Percentiles rank a stretch among this genome's conserved stretches.
phyloP scores from a whole-genome alignment of 2,888 invertebrate genomes.

The Sthenelais limicola region DNA sequence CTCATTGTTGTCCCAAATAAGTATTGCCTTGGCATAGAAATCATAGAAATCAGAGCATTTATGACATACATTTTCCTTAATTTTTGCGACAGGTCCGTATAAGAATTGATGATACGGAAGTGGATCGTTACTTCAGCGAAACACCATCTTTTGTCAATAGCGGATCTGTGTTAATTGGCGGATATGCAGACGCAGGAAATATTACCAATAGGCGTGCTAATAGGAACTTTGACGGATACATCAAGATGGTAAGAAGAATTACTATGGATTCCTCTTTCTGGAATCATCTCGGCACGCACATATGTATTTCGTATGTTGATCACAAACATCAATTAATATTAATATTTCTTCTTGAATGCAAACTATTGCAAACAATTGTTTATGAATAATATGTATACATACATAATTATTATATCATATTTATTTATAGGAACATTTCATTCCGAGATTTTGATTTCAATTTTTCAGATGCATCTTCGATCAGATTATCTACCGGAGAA shows the following conservation, averaged over 20 bases:
- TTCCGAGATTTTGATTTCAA: background rate
- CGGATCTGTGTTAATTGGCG: constrained; percentile 62
- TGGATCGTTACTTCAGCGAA: constrained; percentile 44
- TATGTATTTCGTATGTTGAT: background rate
- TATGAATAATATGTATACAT: background rate
- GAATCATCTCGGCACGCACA: background rate
- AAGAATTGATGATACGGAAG: constrained; percentile 57
- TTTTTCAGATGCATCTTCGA: constrained; percentile 42
- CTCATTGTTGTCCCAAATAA: too few relatives aligned
- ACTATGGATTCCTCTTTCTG: background rate
- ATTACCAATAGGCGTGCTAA: constrained; percentile 56
- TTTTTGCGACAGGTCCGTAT: constrained; percentile 47
- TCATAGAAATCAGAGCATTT: too few relatives aligned
- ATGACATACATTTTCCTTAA: too few relatives aligned
- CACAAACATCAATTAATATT: background rate
- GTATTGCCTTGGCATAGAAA: too few relatives aligned
- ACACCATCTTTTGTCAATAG: constrained; percentile 56
- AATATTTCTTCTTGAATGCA: background rate
- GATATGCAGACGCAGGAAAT: constrained; percentile 53
- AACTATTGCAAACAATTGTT: background rate
- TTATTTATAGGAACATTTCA: background rate
- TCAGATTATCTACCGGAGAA: constrained; percentile 44
- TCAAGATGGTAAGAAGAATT: constrained; percentile 60
- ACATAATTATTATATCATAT: background rate
- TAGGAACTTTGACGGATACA: constrained; percentile 60